Evolutionary conservation across 2,888 invertebrate species (phyloP).

Genomic region (Stenolophus ochropezus): DNA sequence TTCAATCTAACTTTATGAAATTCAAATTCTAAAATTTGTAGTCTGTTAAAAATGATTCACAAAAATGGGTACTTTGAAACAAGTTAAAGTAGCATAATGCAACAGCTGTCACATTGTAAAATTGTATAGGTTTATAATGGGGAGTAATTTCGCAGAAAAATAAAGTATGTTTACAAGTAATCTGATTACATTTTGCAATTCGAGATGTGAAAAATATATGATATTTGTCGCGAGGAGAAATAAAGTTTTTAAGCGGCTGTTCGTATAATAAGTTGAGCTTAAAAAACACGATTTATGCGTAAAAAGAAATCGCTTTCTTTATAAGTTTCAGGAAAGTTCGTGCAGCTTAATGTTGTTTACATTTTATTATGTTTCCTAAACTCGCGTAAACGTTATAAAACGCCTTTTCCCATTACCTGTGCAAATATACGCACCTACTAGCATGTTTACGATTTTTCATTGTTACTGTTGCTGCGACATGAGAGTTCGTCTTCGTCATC

Average conservation of each 20-base stretch:
- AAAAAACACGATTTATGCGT: conserved; percentile 53
- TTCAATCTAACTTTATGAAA: not conserved
- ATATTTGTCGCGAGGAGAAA: conserved; percentile 41
- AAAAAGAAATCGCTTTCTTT: conserved; percentile 51
- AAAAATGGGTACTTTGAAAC: conserved; percentile 21
- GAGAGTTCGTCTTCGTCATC: too few relatives aligned
- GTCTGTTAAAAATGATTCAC: not conserved
- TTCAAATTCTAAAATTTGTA: not conserved
- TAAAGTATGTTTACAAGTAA: conserved; percentile 12
- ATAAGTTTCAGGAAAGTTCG: conserved; percentile 53
- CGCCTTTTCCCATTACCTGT: conserved; percentile 53
- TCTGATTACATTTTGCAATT: conserved; percentile 15
- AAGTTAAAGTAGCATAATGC: not conserved
- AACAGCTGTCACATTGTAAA: conserved; percentile 21
- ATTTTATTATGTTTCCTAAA: conserved; percentile 57
- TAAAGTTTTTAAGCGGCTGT: conserved; percentile 41
- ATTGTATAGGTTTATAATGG: conserved; percentile 26
- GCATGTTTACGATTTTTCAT: conserved; percentile 10
- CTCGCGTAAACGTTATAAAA: conserved; percentile 54
- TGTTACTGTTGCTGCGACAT: too few relatives aligned
- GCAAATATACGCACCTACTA: conserved; percentile 40
- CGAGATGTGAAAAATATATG: conserved; percentile 40
- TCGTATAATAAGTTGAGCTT: conserved; percentile 45
- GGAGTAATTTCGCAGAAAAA: conserved; percentile 15
- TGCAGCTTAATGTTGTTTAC: conserved; percentile 56